Percentiles rank a stretch among this genome's conserved stretches.
Evolutionary conservation across 2,113 vertebrate genomes (phyloP).

Genomic region (Ranitomeya imitator): DNA sequence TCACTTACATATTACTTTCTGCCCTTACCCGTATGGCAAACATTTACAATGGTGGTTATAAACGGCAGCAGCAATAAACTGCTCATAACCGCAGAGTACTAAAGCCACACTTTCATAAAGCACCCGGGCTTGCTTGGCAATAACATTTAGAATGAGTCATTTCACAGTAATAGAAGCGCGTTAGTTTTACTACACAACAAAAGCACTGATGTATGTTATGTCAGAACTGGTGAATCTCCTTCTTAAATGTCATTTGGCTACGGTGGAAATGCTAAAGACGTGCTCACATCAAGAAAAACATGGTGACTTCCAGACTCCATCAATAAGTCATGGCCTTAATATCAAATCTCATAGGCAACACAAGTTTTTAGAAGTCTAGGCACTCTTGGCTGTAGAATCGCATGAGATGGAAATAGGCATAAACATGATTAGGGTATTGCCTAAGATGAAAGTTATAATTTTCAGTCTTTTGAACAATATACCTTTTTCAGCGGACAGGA

Average conservation of each 20-base stretch:
- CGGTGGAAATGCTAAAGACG: not conserved
- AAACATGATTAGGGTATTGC: not conserved
- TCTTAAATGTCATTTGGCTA: slow-evolving; percentile 26
- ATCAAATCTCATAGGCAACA: not conserved
- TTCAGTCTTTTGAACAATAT: not conserved
- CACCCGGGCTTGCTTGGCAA: not conserved
- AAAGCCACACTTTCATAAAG: slow-evolving; percentile 12
- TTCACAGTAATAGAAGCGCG: slow-evolving; percentile 42
- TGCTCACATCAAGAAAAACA: slow-evolving; percentile 14
- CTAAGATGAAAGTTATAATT: not conserved
- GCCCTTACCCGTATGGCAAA: slow-evolving; percentile 8
- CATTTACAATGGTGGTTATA: slow-evolving; percentile 29
- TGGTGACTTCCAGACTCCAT: not conserved
- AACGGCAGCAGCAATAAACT: not conserved
- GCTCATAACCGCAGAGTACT: not conserved
- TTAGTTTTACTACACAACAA: slow-evolving; percentile 25
- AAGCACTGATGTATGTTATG: slow-evolving; percentile 8
- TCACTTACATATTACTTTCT: slow-evolving; percentile 3
- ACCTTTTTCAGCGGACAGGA: too few species aligned
- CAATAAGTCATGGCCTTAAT: not conserved
- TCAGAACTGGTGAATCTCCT: not conserved
- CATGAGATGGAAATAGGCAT: not conserved
- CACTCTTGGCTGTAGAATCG: not conserved
- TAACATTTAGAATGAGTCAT: slow-evolving; percentile 40
- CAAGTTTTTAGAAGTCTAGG: not conserved